phyloP scores from a whole-genome alignment of 2,113 vertebrate genomes.

The Cynopterus brachyotis region DNA sequence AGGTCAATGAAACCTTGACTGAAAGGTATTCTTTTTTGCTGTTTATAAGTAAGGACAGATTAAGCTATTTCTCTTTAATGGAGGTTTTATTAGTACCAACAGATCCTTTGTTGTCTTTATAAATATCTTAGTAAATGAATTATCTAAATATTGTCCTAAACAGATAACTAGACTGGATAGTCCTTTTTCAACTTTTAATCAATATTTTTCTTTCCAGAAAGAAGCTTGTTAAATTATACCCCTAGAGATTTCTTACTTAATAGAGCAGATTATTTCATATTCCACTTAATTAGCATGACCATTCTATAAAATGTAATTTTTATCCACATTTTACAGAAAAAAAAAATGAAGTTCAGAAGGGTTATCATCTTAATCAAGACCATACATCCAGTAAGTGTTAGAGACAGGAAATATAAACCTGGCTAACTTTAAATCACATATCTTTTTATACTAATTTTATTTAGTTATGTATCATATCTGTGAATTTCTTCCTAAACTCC shows the following conservation, averaged over 20 bases:
- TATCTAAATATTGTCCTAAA: not conserved
- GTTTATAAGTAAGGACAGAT: not conserved
- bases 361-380: not conserved
- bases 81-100: not conserved
- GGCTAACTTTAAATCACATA: not conserved
- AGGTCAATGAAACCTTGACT: not conserved
- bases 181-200: not conserved
- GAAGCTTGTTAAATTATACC: not conserved
- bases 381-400: not conserved
- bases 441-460: not conserved
- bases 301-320: not conserved
- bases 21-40: not conserved
- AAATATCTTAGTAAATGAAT: constrained; percentile 22
- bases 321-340: not conserved
- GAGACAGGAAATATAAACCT: not conserved
- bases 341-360: not conserved
- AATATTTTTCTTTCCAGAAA: not conserved
- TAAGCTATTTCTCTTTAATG: constrained; percentile 1
- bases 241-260: not conserved
- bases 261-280: not conserved
- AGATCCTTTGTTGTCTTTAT: not conserved
- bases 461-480: not conserved
- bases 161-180: not conserved
- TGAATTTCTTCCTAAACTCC: not conserved
- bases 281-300: not conserved